A percentile compares a stretch with the other conserved stretches of the same genome.
These are phyloP conservation scores for Pygmarrhopalites habei DNA, from an alignment of 1,140 invertebrate genomes.

Conservation along the genomic window DNA sequence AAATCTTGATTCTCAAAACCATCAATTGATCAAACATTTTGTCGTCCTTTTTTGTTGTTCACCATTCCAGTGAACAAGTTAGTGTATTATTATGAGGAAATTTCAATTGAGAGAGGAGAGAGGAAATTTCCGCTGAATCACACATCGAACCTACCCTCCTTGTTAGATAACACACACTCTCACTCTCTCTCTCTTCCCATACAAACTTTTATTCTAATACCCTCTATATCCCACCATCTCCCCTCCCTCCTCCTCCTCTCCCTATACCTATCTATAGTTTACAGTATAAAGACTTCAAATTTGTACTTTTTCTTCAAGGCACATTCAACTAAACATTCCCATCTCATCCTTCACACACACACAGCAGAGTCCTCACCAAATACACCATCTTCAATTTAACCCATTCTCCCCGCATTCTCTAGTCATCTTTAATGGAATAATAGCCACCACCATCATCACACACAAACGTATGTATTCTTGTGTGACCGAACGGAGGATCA, in stretches of 20 bases:
- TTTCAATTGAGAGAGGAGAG: conserved; percentile 32
- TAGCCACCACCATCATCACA: too few relatives aligned
- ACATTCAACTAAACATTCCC: conserved; percentile 1
- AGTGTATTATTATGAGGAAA: conserved; percentile 36
- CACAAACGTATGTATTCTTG: too few relatives aligned
- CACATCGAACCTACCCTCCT: conserved; percentile 33
- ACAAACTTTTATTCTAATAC: too few relatives aligned
- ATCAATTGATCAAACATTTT: conserved; percentile 40
- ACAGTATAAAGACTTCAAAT: conserved; percentile 33
- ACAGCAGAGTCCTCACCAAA: too few relatives aligned
- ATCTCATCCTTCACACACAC: too few relatives aligned
- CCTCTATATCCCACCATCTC: too few relatives aligned
- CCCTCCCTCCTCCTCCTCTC: background rate
- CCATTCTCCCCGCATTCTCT: too few relatives aligned
- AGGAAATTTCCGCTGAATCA: conserved; percentile 39
- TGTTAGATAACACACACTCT: conserved; percentile 27
- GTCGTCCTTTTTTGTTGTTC: conserved; percentile 33
- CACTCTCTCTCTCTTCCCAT: background rate
- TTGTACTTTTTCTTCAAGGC: conserved; percentile 26
- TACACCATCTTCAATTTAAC: too few relatives aligned
- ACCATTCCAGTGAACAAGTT: conserved; percentile 28
- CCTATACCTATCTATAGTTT: background rate
- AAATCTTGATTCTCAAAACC: conserved; percentile 32
- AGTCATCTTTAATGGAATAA: too few relatives aligned
- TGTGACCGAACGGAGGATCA: too few relatives aligned